Evolutionary conservation across 2,113 vertebrate species (phyloP).

Genomic region (Nesogale talazaci): DNA sequence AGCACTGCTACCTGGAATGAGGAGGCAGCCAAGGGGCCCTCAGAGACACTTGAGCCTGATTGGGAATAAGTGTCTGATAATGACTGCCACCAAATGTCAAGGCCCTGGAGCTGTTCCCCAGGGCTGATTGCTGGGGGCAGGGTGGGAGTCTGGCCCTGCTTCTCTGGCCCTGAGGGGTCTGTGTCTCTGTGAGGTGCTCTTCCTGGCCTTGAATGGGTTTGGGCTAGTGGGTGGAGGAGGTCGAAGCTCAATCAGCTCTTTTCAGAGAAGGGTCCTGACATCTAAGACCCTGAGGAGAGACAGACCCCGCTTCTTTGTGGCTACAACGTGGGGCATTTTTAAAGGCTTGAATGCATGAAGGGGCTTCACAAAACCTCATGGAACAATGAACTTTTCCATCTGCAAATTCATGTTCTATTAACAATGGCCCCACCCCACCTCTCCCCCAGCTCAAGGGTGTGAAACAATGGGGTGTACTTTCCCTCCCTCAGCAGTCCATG

Average conservation of each 20-base stretch:
- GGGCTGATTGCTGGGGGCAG: conserved; percentile 73
- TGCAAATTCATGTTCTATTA: too few species aligned
- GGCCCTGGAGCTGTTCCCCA: conserved; percentile 82
- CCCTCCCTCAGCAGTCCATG: not conserved
- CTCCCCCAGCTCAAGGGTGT: too few species aligned
- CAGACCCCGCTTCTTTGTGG: not conserved
- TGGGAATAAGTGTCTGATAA: conserved; percentile 84
- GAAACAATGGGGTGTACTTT: too few species aligned
- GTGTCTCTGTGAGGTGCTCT: not conserved
- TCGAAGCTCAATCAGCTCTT: not conserved
- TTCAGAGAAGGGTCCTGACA: not conserved
- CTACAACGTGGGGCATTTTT: not conserved
- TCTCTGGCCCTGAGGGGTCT: not conserved
- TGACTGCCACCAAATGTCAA: conserved; percentile 89
- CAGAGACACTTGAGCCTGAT: conserved; percentile 85
- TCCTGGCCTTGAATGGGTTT: not conserved
- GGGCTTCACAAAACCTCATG: too few species aligned
- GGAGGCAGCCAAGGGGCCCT: conserved; percentile 55
- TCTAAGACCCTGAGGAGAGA: not conserved
- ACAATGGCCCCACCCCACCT: too few species aligned
- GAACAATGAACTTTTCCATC: too few species aligned
- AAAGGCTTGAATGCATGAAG: too few species aligned
- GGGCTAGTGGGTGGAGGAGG: not conserved
- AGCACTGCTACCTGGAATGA: conserved; percentile 8
- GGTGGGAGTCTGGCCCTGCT: not conserved